These are phyloP conservation scores for Periophthalmus magnuspinnatus DNA, from an alignment of 2,797 vertebrate genomes.

Conservation along the genomic window DNA sequence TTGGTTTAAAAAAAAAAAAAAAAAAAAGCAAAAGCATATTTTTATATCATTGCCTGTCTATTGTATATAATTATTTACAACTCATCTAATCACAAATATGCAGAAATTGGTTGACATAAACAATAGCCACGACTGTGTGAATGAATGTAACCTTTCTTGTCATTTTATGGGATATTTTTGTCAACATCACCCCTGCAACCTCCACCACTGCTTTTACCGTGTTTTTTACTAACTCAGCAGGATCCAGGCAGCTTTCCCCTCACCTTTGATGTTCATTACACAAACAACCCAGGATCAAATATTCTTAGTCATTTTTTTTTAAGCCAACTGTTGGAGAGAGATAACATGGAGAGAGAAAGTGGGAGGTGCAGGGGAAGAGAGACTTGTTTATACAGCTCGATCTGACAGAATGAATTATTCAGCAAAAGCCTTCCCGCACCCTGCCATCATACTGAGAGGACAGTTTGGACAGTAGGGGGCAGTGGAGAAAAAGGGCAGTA, in stretches of 20 bases:
- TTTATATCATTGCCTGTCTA: no score
- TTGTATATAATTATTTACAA: no score
- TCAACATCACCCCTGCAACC: slow-evolving; percentile 20
- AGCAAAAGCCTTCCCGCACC: slow-evolving; percentile 49
- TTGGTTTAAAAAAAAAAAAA: no score
- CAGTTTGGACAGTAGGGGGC: slow-evolving; percentile 28
- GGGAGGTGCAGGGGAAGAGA: slow-evolving; percentile 43
- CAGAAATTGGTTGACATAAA: not conserved
- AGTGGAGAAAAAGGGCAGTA: slow-evolving; percentile 13
- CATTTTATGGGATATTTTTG: slow-evolving; percentile 35
- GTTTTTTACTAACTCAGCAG: slow-evolving; percentile 30
- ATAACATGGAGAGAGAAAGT: slow-evolving; percentile 55
- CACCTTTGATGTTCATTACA: slow-evolving; percentile 64
- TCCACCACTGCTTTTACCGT: not conserved
- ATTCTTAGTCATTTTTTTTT: slow-evolving; percentile 29
- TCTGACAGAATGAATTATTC: slow-evolving; percentile 75
- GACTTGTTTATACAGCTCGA: slow-evolving; percentile 65
- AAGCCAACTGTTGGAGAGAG: slow-evolving; percentile 66
- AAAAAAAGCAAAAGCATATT: no score
- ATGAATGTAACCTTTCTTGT: slow-evolving; percentile 24
- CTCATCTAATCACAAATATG: not conserved
- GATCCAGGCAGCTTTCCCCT: slow-evolving; percentile 44
- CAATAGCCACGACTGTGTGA: not conserved
- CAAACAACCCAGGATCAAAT: slow-evolving; percentile 68
- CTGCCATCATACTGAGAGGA: slow-evolving; percentile 56